These are phyloP conservation scores for Etheostoma nigrum DNA, from an alignment of 2,797 vertebrate genomes.

Conservation along the genomic window DNA sequence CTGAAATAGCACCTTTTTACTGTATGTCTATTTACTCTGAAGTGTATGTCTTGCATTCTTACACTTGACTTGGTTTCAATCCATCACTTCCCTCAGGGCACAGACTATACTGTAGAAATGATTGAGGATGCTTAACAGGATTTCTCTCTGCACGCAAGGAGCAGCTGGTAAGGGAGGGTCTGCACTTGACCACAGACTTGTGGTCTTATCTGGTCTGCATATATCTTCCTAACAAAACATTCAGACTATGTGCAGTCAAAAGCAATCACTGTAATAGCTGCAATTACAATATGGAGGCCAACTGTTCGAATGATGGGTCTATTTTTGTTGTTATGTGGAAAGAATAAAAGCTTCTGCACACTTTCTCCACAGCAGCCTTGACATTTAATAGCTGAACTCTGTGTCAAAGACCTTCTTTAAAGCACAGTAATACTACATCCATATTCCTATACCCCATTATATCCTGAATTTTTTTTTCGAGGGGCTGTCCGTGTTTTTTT, in stretches of 20 bases:
- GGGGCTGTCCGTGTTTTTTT: no score
- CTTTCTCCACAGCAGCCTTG: slow-evolving; percentile 10
- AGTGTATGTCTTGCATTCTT: slow-evolving; percentile 80
- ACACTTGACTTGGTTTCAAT: slow-evolving; percentile 81
- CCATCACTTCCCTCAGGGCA: slow-evolving; percentile 73
- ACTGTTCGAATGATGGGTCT: slow-evolving; percentile 6
- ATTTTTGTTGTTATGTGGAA: not conserved
- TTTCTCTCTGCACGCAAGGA: slow-evolving; percentile 80
- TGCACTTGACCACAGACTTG: slow-evolving; percentile 47
- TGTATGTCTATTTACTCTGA: slow-evolving; percentile 81
- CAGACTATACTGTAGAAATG: slow-evolving; percentile 68
- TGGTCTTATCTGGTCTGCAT: slow-evolving; percentile 51
- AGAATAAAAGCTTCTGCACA: slow-evolving; percentile 11
- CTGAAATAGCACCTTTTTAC: slow-evolving; percentile 72
- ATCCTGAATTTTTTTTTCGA: no score
- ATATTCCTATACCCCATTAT: not conserved
- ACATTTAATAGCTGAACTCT: slow-evolving; percentile 21
- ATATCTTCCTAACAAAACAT: slow-evolving; percentile 38
- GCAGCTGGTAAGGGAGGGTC: slow-evolving; percentile 65
- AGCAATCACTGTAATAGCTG: slow-evolving; percentile 35
- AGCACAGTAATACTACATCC: not conserved
- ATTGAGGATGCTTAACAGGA: slow-evolving; percentile 72
- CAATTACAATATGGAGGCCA: slow-evolving; percentile 19
- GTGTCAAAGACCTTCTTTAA: not conserved
- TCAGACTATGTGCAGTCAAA: slow-evolving; percentile 13